phyloP scores from a whole-genome alignment of 2,888 invertebrate species.

The Macrophya alboannulata region DNA sequence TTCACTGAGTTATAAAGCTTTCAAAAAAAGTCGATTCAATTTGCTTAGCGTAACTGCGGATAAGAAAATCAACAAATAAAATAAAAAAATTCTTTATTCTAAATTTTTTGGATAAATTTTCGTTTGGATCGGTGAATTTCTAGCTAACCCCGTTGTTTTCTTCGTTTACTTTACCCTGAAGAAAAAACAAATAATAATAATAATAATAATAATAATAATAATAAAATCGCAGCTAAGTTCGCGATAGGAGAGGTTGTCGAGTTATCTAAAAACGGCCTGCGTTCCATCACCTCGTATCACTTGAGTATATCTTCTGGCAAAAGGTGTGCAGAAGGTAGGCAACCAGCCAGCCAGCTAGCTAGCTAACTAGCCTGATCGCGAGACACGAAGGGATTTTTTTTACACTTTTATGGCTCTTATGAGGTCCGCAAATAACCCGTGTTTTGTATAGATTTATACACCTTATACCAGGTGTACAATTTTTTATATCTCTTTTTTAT shows the following conservation, averaged over 20 bases:
- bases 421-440: constrained; percentile 13
- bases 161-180: neutral
- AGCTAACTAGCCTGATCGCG: neutral
- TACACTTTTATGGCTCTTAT: neutral
- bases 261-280: constrained; percentile 22
- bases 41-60: too few relatives aligned
- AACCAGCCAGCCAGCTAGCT: neutral
- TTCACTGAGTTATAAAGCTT: too few relatives aligned
- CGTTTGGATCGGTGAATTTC: neutral
- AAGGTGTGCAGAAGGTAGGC: neutral
- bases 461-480: neutral
- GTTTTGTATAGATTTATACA: constrained; percentile 16
- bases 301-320: constrained; percentile 1
- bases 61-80: neutral
- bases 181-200: neutral
- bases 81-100: neutral
- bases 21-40: too few relatives aligned
- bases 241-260: neutral
- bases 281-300: constrained; percentile 43
- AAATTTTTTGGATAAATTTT: neutral
- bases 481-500: neutral
- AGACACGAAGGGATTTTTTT: constrained; percentile 3
- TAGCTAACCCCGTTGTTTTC: neutral
- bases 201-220: neutral
- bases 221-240: neutral